Base-by-base conservation (phyloP, 2,888 invertebrate species). In the Heteropelma amictum region DNA sequence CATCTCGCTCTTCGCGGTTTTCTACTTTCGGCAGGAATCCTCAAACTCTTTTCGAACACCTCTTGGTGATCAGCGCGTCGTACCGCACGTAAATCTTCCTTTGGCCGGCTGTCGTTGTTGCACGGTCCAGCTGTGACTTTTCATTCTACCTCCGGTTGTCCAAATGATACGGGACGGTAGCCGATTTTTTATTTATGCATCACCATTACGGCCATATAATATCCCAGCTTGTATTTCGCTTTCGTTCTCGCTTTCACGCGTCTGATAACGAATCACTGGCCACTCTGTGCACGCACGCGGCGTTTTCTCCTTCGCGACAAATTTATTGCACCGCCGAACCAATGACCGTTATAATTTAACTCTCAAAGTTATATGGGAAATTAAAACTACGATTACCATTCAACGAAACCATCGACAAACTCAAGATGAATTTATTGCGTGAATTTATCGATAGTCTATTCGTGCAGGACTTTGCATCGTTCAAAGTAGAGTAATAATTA, bases 211-310 rank as follows among this genome's bases (percentile, higher is more conserved):
- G 23, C 8, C 33, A 38, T 49, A 33, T 47, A n/a, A 49, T 33
- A 19, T 23, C 35, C 14, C 51, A 42, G 14, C 51, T 40, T 26
- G 4, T 56, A 21, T 35, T 67, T 61, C 67, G 67, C 68, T 68
- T 68, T 73, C 67, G 47, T 61, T 60, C 30, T 67, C 71, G 75
- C 75, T 75, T 75, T 75, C 75, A 71, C 75, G 67, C 67, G 67
- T 42, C 61, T 67, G 75, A 75, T 75, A 71, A 71, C 71, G 71
- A 71, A 75, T 75, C 71, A 67, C 38, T 42, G 67, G 67, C 40
- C 45, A 19, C 40, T 51, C 26, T 49, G 17, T 51, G 40, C 17
- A 49, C 47, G 38, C 65, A 42, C 51, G 63, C 54, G 54, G 54
- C 35, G 30, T 21, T 53, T 35, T 40, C 61, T 33, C 21, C 8